Conservation (phyloP, 1,140 invertebrate species). For the Ceratosolen solmsi region DNA sequence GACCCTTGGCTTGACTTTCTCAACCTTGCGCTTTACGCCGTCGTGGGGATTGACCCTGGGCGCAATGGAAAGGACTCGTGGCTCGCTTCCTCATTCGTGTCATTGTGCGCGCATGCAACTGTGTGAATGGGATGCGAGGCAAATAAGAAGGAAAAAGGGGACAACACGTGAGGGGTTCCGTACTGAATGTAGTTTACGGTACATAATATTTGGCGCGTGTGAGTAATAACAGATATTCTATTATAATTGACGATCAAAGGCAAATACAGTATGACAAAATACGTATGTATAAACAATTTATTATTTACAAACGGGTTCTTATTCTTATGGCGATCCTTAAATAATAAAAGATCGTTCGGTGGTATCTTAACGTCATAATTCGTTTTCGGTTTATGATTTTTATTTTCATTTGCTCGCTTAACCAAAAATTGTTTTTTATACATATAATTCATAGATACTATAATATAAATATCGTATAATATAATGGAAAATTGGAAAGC, state of each 20-base stretch:
- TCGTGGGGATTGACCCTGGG: conserved; percentile 4
- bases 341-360: neutral
- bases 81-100: neutral
- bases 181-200: conserved; percentile 20
- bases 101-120: neutral
- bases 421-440: neutral
- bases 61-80: conserved; percentile 6
- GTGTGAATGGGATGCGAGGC: neutral
- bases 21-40: neutral
- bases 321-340: conserved; percentile 10
- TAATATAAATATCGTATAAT: too few species aligned
- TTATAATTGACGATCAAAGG: neutral
- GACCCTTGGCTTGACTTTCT: conserved; percentile 11
- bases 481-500: too few species aligned
- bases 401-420: neutral
- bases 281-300: neutral
- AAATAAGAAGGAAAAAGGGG: conserved; percentile 12
- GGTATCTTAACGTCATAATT: neutral
- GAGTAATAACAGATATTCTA: conserved; percentile 20
- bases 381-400: neutral
- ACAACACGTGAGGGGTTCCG: neutral
- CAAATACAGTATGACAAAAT: neutral
- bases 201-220: conserved; percentile 41
- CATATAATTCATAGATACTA: too few species aligned
- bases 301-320: conserved; percentile 6